Conservation (phyloP, 2,888 invertebrate species). For the Thera obeliscata region DNA sequence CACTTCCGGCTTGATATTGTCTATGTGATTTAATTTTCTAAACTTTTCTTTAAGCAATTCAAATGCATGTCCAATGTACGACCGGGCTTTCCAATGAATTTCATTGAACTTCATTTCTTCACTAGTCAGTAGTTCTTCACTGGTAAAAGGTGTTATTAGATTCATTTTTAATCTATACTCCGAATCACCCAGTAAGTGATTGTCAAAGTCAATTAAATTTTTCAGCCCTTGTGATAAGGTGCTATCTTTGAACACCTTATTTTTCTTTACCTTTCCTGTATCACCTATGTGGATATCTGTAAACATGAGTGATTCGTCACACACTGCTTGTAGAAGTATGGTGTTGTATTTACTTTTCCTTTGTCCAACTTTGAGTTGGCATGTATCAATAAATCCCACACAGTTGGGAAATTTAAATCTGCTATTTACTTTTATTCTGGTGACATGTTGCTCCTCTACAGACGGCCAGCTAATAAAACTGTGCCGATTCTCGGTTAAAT, state of each 20-base stretch:
- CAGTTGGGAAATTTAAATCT: constrained; percentile 75
- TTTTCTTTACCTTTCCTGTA: constrained; percentile 66
- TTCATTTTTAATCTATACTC: constrained; percentile 71
- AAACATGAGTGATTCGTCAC: constrained; percentile 74
- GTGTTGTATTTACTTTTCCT: constrained; percentile 59
- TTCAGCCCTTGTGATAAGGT: constrained; percentile 62
- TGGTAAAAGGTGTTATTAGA: constrained; percentile 72
- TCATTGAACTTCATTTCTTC: constrained; percentile 81
- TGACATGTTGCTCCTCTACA: constrained; percentile 72
- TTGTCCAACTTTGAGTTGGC: constrained; percentile 67
- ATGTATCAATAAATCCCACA: constrained; percentile 75
- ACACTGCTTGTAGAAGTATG: constrained; percentile 75
- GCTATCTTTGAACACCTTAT: constrained; percentile 70
- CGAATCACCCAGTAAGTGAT: constrained; percentile 73
- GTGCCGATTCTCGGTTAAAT: constrained; percentile 63
- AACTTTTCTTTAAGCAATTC: constrained; percentile 70
- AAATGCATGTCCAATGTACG: constrained; percentile 73
- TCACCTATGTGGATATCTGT: constrained; percentile 70
- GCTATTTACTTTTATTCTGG: constrained; percentile 73
- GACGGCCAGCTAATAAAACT: constrained; percentile 75
- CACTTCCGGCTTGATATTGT: constrained; percentile 62
- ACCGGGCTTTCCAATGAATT: constrained; percentile 68
- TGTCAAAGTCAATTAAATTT: constrained; percentile 72
- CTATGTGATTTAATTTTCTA: constrained; percentile 68
- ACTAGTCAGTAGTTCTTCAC: constrained; percentile 70